Evolutionary conservation across 1,140 invertebrate genomes (phyloP).

Genomic region (Diachasma alloeum): DNA sequence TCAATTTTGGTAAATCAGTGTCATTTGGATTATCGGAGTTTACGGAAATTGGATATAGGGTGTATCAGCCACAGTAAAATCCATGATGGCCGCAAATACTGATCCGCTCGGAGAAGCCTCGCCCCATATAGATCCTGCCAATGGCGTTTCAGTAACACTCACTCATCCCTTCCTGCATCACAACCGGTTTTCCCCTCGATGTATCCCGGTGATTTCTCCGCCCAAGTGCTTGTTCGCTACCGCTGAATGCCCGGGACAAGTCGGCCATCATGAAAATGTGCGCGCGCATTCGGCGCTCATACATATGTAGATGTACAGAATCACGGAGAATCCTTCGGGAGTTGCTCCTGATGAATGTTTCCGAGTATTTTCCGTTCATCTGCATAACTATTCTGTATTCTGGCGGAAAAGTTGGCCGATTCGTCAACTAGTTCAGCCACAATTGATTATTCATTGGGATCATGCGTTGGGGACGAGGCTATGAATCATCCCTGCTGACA

Average conservation of each 20-base stretch:
- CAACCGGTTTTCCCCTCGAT: slow-evolving; percentile 36
- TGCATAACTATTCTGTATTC: too few species aligned
- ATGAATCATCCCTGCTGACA: too few species aligned
- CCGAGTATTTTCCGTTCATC: too few species aligned
- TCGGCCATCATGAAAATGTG: slow-evolving; percentile 57
- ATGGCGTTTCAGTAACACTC: slow-evolving; percentile 46
- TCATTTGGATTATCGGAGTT: neutral
- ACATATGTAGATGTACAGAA: neutral
- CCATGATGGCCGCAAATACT: slow-evolving; percentile 59
- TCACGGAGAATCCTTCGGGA: neutral
- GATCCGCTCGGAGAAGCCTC: slow-evolving; percentile 39
- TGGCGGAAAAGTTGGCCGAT: too few species aligned
- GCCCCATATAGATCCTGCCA: slow-evolving; percentile 53
- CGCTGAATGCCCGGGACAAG: slow-evolving; percentile 24
- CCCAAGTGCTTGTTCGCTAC: slow-evolving; percentile 27
- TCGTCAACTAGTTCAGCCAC: too few species aligned
- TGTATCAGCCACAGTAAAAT: slow-evolving; percentile 57
- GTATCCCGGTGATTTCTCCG: slow-evolving; percentile 29
- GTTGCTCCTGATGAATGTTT: too few species aligned
- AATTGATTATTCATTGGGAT: too few species aligned
- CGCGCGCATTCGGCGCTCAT: slow-evolving; percentile 48
- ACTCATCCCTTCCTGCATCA: slow-evolving; percentile 50
- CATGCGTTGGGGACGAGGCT: too few species aligned
- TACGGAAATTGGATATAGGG: slow-evolving; percentile 11
- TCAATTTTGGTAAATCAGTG: slow-evolving; percentile 1